Evolutionary conservation across 2,888 invertebrate species (phyloP).

Genomic region (Drosophila lutescens): DNA sequence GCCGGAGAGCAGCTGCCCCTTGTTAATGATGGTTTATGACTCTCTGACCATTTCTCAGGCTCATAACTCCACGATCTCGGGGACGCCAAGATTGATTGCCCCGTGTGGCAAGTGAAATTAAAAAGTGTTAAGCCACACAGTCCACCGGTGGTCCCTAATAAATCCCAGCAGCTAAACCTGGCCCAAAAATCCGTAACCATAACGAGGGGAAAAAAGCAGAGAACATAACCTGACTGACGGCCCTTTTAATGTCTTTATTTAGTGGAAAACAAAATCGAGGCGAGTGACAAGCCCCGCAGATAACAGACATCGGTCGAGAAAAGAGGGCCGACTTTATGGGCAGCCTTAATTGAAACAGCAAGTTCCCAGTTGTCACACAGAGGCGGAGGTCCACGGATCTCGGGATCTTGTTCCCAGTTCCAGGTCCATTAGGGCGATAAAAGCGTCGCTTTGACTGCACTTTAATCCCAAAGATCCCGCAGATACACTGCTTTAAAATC

Average conservation of each 20-base stretch:
- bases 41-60: slow-evolving; percentile 67
- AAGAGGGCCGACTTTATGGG: slow-evolving; percentile 28
- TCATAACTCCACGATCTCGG: slow-evolving; percentile 55
- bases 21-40: slow-evolving; percentile 76
- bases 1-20: slow-evolving; percentile 54
- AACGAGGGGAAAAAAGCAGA: slow-evolving; percentile 30
- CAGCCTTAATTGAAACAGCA: slow-evolving; percentile 67
- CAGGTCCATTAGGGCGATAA: slow-evolving; percentile 80
- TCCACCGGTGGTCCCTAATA: slow-evolving; percentile 72
- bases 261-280: slow-evolving; percentile 72
- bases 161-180: slow-evolving; percentile 55
- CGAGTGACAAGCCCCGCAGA: slow-evolving; percentile 71
- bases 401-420: slow-evolving; percentile 51
- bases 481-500: slow-evolving; percentile 7
- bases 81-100: slow-evolving; percentile 67
- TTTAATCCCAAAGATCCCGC: slow-evolving; percentile 50
- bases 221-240: slow-evolving; percentile 57
- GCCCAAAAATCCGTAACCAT: slow-evolving; percentile 15
- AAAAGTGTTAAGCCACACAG: slow-evolving; percentile 72
- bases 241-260: slow-evolving; percentile 79
- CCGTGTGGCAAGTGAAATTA: slow-evolving; percentile 70
- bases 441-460: slow-evolving; percentile 61
- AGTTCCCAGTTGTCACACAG: slow-evolving; percentile 41
- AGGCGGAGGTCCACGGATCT: slow-evolving; percentile 27
- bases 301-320: slow-evolving; percentile 46